phyloP scores from a whole-genome alignment of 2,888 invertebrate genomes.

The Chesias legatella region DNA sequence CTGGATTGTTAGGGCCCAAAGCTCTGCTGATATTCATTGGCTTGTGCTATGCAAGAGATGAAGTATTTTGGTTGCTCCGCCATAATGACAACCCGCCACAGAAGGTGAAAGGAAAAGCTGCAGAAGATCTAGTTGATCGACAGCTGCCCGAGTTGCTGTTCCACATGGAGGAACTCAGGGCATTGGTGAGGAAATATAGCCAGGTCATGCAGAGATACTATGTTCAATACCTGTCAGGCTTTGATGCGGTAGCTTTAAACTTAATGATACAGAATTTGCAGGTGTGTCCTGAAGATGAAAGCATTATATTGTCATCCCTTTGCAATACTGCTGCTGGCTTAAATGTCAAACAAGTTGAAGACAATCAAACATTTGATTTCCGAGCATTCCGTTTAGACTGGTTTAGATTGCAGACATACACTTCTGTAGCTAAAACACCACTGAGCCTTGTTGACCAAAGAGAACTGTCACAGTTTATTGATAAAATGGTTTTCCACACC shows the following conservation, averaged over 20 bases:
- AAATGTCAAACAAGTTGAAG: constrained; percentile 97
- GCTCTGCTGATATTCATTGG: constrained; percentile 98
- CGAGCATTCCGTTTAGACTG: constrained; percentile 97
- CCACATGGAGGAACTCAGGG: constrained; percentile 98
- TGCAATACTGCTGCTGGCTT: constrained; percentile 93
- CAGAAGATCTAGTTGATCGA: constrained; percentile 96
- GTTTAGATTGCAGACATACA: constrained; percentile 97
- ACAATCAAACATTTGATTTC: constrained; percentile 97
- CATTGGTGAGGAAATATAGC: constrained; percentile 96
- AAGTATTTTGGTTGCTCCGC: constrained; percentile 97
- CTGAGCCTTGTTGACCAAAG: constrained; percentile 90
- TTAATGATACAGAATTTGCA: constrained; percentile 90
- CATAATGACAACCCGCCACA: constrained; percentile 98
- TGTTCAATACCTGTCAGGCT: constrained; percentile 97
- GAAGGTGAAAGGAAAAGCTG: constrained; percentile 91
- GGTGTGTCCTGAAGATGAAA: constrained; percentile 96
- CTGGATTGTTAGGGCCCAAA: constrained; percentile 98
- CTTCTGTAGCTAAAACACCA: constrained; percentile 91
- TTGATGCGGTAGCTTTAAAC: constrained; percentile 95
- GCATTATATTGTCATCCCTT: constrained; percentile 94
- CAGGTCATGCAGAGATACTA: constrained; percentile 98
- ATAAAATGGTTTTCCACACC: constrained; percentile 97
- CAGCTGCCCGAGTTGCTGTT: constrained; percentile 98
- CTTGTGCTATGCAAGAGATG: constrained; percentile 96
- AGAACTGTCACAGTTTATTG: constrained; percentile 94